Base-by-base conservation (phyloP, 2,888 invertebrate genomes). In the Pseudeuparius sepicola region DNA sequence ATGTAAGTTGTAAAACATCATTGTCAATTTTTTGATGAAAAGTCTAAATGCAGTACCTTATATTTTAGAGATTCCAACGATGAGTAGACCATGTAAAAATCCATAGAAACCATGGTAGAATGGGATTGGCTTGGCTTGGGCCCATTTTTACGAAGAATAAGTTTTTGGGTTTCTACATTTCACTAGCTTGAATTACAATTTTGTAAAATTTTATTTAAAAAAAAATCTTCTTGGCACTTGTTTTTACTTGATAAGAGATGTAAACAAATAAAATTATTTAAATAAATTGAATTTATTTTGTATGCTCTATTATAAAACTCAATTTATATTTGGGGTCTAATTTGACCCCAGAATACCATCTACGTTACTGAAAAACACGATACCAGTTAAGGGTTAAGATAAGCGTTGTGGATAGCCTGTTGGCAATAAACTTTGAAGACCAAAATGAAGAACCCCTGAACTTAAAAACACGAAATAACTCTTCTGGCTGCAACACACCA, bases 391-490 rank as follows among this genome's bases (percentile, higher is more conserved):
- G 20, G 20, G 20, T 20, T 20, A 34, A 28, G 18, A 14, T 34
- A 14, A n/a, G 18, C 13, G 18, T 34, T 15, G 7, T 20, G 14
- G 16, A 28, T 12, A 14, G 7, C 12, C 18, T 28, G 12, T 17
- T 26, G n/a, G 10, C 26, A 7, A 2, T 14, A 31, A 13, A 31
- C 10, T 16, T 31, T 13, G 32, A 34, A 15, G 18, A 4, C 13
- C 10, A 28, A 7, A 15, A 26, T 25, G 12, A 12, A 14, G 24
- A 11, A 14, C n/a, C 24, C 14, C 14, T 13, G 14, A 32, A 14
- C 11, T 12, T 24, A 13, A 24, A 12, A 24, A 32, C 32, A 9
- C 23, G 25, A 25, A 32, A 32, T 3, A 24, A 25, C 16, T 14
- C 14, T 23, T 9, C 23, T 13, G 32, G 32, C 13, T 32, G 14